Evolutionary conservation across 2,797 vertebrate genomes (phyloP), one percentile per base, ranked within the genome.

Genomic region (Peromyscus nudipes): DNA sequence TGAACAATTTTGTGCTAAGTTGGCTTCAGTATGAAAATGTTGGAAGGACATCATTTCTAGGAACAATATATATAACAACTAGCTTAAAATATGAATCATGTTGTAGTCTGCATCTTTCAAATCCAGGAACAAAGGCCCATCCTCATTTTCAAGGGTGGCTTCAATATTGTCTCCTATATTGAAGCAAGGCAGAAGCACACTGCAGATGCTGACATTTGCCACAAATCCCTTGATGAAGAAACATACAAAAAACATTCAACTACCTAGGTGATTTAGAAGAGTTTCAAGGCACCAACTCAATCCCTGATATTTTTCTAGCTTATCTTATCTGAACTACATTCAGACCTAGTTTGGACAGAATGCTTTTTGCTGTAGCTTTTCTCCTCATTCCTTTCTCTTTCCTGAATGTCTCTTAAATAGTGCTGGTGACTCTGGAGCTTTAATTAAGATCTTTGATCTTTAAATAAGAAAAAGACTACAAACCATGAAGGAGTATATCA

Each of bases 321-420:
- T 82, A 11, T 65, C 25, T 87, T 92, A 67, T 87, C 19, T 77
- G 62, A 81, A 93, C 27, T 85, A 65, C 40, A 12, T 76, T 94
- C 89, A 93, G 16, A 14, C 77, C 16, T 76, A 67, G 34, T 94
- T 92, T 77, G 43, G 52, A 86, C 94, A 89, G 37, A 84, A 94
- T 67, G 76, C 34, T 71, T 93, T 97, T 76, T 94, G 9, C 73
- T 96, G 34, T 82, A 82, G 88, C 62, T 95, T 95, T 89, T 75
- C 40, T 85, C 65, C 80, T 67, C 86, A 89, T 16, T 37, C 34
- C 21, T 86, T 29, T 21, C 21, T 29, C 3, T 89, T 95, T 65
- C 69, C n/a, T 93, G 67, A 84, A 84, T 84, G 49, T 62, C 43
- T 84, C 69, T 93, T 60, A 93, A 96, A 92, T 67, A 94, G 77